phyloP scores from a whole-genome alignment of 2,888 invertebrate species.

The Tholera decimalis region DNA sequence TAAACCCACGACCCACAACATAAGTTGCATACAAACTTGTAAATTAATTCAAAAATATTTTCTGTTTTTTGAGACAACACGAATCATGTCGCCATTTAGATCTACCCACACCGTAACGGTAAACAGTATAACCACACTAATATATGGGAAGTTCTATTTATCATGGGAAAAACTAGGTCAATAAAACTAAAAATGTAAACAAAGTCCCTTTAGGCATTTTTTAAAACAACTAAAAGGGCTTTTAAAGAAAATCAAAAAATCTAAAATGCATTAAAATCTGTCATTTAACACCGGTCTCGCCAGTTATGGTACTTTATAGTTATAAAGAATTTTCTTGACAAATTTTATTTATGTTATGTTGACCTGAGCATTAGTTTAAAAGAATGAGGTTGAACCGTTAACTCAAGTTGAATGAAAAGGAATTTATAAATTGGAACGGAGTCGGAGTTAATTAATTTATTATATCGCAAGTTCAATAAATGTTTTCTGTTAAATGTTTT shows the following conservation, averaged over 20 bases:
- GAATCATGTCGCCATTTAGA: slow-evolving; percentile 19
- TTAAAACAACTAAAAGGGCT: slow-evolving; percentile 21
- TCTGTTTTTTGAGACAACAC: neutral
- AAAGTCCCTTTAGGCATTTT: slow-evolving; percentile 10
- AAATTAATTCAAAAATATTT: slow-evolving; percentile 10
- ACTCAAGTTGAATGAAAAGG: slow-evolving; percentile 34
- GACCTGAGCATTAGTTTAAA: slow-evolving; percentile 9
- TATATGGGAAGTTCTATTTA: neutral
- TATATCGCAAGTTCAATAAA: slow-evolving; percentile 4
- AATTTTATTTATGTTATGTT: slow-evolving; percentile 29
- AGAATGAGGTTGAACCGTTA: slow-evolving; percentile 46
- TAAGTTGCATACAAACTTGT: neutral
- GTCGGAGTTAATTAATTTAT: slow-evolving; percentile 43
- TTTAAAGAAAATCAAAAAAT: slow-evolving; percentile 28
- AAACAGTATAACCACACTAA: neutral
- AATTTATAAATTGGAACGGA: slow-evolving; percentile 46
- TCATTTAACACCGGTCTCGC: slow-evolving; percentile 22
- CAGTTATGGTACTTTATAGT: slow-evolving; percentile 3
- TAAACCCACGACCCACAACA: no score
- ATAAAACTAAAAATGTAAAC: slow-evolving; percentile 34
- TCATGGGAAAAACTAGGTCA: slow-evolving; percentile 21
- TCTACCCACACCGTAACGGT: slow-evolving; percentile 53
- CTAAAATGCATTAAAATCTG: slow-evolving; percentile 15
- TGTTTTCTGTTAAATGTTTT: slow-evolving; percentile 19
- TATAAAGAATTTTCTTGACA: slow-evolving; percentile 21